phyloP scores from a whole-genome alignment of 2,797 vertebrate genomes.

The Rhinichthys osculus region DNA sequence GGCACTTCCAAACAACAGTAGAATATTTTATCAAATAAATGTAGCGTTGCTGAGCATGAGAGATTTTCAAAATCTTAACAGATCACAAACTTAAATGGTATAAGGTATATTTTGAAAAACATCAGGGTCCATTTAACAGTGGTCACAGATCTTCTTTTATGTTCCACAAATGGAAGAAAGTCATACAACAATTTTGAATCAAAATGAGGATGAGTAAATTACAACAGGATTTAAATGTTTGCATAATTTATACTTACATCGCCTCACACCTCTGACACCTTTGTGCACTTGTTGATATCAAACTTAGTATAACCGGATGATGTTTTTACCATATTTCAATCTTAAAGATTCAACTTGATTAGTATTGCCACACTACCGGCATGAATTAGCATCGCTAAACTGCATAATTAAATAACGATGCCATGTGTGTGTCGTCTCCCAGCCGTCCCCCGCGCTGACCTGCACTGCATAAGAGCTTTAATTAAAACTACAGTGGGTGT shows the following conservation, averaged over 20 bases:
- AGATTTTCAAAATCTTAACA: too few relatives aligned
- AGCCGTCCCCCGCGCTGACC: slow-evolving; percentile 41
- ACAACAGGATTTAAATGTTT: background rate
- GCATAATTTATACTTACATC: background rate
- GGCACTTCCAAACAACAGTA: too few relatives aligned
- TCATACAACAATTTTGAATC: background rate
- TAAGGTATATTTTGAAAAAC: background rate
- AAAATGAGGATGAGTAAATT: background rate
- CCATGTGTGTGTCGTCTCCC: slow-evolving; percentile 44
- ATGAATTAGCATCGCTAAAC: slow-evolving; percentile 52
- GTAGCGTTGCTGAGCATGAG: too few relatives aligned
- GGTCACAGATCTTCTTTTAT: background rate
- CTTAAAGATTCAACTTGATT: slow-evolving; percentile 45
- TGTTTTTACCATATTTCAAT: slow-evolving; percentile 18
- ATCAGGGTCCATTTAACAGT: background rate
- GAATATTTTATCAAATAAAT: too few relatives aligned
- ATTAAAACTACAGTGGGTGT: slow-evolving; percentile 57
- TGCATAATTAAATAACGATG: slow-evolving; percentile 48
- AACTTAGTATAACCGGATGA: background rate
- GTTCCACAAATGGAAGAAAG: background rate
- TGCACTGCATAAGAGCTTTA: slow-evolving; percentile 49
- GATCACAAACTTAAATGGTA: too few relatives aligned
- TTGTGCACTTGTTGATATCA: slow-evolving; percentile 6
- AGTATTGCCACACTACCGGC: slow-evolving; percentile 40
- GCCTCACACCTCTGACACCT: slow-evolving; percentile 14